Base-by-base conservation (phyloP, 2,888 invertebrate species). In the Patella caerulea region DNA sequence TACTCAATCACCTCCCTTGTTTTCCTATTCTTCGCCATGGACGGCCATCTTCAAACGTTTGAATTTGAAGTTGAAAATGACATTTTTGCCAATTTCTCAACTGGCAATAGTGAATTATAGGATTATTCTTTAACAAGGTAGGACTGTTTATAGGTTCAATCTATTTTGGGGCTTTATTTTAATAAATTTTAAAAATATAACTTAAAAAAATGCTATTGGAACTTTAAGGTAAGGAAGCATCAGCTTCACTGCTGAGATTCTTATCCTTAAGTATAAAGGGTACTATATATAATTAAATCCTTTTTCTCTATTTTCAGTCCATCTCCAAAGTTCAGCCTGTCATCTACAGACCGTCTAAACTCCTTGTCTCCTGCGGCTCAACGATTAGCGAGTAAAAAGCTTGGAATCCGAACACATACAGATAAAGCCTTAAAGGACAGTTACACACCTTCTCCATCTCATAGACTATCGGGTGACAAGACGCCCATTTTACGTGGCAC, bases 311-410 rank as follows among this genome's bases (percentile, higher is more conserved):
- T 73, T 86, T 87, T 34, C 86, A 90, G 89, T 55, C 90, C 90
- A 34, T 83, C 86, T 5, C 86, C 88, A 19, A 87, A 84, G 73
- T 86, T 89, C 77, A 86, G 88, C 7, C 80, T 83, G 52, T 87
- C 86, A 70, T 85, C 95, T 72, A 94, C 96, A 34, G 97, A 98
- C 82, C 94, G 97, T 2, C 92, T 98, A 65, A 95, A 95, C 5
- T 95, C 95, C 77, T 96, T 99, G 96, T 98, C 98, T 0, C 98
- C 99, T 0, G 99, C 99, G 0, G 99, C 98, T 0, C 94, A 96
- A 82, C 94, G 95, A 84, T 93, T 99, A 56, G 98, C 97, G 5
- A 95, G 95, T 1, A 92, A 93, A 34, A 94, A 94, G 85, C 91
- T 95, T 3, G 93, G 94, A 11, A 93, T 94, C 9, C 90, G 94